Evolutionary conservation across 1,140 invertebrate species (phyloP), one percentile per base, ranked within the genome.

Genomic region (Paraescarpia echinospica): DNA sequence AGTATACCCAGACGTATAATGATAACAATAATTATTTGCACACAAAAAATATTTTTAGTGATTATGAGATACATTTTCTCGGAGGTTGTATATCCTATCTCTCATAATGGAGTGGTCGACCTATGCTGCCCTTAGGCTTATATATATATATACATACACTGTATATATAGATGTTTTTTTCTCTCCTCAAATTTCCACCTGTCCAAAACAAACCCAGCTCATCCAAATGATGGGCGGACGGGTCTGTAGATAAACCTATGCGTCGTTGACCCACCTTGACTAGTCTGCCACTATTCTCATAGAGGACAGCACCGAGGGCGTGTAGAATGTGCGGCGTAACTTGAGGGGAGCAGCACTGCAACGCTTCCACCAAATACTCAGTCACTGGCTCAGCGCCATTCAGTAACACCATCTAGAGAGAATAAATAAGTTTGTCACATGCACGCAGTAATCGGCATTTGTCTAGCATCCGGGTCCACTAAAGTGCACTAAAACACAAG

Each of bases 271-370:
- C 48, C 89, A 95, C 95, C 94, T 94, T 93, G 48, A 91, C 90
- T 89, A 96, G 91, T 89, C 92, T 94, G 31, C 94, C 93, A 51
- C 93, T 93, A 93, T 95, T 95, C 93, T 95, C 95, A 93, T 96
- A 95, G 31, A 96, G 92, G 4, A 96, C 92, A 35, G 95, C 94
- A n/a, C 94, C 94, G 14, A 96, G 91, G 18, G 96, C 94, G 88
- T 93, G 89, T 2, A 96, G 93, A 35, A 95, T 93, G n/a, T 96
- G 94, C 33, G 94, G 59, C n/a, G 93, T 90, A 12, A 94, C 93
- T 94, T 95, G 95, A 0, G 93, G 90, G 89, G 94, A 94, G 94
- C 95, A 95, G 48, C 92, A 92, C 91, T 94, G 93, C 33, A 96
- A 34, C 18, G 94, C 95, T 34, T 94, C 92, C 5, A 95, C 93